Evolutionary conservation across 1,140 invertebrate genomes (phyloP).

Genomic region (Ooceraea biroi): DNA sequence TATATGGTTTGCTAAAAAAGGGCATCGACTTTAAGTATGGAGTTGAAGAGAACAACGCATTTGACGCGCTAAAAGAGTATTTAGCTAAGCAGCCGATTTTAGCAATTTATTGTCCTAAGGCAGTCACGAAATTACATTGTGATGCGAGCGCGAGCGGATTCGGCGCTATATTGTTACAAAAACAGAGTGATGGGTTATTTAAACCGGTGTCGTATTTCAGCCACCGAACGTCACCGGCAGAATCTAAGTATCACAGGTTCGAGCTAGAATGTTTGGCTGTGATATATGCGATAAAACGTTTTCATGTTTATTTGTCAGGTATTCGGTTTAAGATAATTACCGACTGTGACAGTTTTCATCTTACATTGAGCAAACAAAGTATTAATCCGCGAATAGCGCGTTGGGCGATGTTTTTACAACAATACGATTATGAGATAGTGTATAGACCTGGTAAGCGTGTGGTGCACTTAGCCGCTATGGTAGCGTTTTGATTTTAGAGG

Average conservation of each 20-base stretch:
- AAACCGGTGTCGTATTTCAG: slow-evolving; percentile 10
- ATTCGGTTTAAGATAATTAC: too few relatives aligned
- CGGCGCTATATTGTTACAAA: slow-evolving; percentile 2
- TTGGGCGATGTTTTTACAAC: too few relatives aligned
- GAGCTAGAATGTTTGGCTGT: slow-evolving; percentile 15
- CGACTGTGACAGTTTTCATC: too few relatives aligned
- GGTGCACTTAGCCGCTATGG: too few relatives aligned
- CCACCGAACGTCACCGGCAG: background rate
- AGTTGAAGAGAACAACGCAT: background rate
- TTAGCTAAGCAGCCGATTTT: background rate
- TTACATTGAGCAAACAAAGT: background rate
- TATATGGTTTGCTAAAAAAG: slow-evolving; percentile 7
- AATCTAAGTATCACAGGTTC: slow-evolving; percentile 19
- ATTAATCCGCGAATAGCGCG: slow-evolving; percentile 8
- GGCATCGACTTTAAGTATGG: background rate
- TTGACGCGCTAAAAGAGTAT: background rate
- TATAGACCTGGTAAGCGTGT: too few relatives aligned
- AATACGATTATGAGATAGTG: too few relatives aligned
- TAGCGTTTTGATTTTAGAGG: too few relatives aligned
- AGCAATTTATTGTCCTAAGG: slow-evolving; percentile 1
- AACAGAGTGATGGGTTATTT: background rate
- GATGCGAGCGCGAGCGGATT: slow-evolving; percentile 6
- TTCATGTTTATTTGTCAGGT: too few relatives aligned
- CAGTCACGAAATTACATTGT: background rate
- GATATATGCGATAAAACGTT: too few relatives aligned